Percentiles rank a stretch among this genome's conserved stretches.
Evolutionary conservation across 2,113 vertebrate genomes (phyloP).

Genomic region (Maccullochella peelii): DNA sequence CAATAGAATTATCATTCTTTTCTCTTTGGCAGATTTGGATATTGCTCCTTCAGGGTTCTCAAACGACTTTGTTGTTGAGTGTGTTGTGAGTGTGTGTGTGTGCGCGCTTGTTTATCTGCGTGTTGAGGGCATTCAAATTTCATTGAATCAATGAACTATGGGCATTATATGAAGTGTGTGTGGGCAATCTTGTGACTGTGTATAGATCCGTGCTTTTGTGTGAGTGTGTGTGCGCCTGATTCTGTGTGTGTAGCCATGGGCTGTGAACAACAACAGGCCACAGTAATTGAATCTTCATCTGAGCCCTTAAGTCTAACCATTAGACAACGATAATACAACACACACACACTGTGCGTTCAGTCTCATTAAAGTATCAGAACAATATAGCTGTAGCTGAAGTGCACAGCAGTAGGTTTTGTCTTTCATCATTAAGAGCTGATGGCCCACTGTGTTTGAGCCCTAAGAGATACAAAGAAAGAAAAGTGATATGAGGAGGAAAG

Average conservation of each 20-base stretch:
- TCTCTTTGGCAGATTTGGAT: slow-evolving; percentile 84
- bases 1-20: slow-evolving; percentile 84
- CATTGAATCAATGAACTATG: slow-evolving; percentile 76
- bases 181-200: slow-evolving; percentile 67
- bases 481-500: slow-evolving; percentile 40
- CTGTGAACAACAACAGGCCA: slow-evolving; percentile 83
- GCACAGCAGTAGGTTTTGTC: slow-evolving; percentile 69
- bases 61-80: slow-evolving; percentile 80
- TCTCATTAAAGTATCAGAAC: slow-evolving; percentile 79
- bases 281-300: slow-evolving; percentile 85
- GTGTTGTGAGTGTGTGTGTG: slow-evolving; percentile 56
- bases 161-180: slow-evolving; percentile 71
- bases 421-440: slow-evolving; percentile 73
- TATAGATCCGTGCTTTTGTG: slow-evolving; percentile 59
- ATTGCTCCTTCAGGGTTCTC: slow-evolving; percentile 84
- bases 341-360: slow-evolving; percentile 65
- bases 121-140: slow-evolving; percentile 76
- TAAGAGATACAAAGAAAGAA: slow-evolving; percentile 40
- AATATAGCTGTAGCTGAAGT: slow-evolving; percentile 58
- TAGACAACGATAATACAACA: slow-evolving; percentile 70
- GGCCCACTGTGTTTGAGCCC: slow-evolving; percentile 61
- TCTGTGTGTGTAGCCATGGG: slow-evolving; percentile 71
- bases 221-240: slow-evolving; percentile 5
- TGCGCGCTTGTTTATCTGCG: slow-evolving; percentile 50
- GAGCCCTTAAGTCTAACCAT: slow-evolving; percentile 83